phyloP scores from a whole-genome alignment of 1,140 invertebrate species.

The Oryctes rhinoceros region DNA sequence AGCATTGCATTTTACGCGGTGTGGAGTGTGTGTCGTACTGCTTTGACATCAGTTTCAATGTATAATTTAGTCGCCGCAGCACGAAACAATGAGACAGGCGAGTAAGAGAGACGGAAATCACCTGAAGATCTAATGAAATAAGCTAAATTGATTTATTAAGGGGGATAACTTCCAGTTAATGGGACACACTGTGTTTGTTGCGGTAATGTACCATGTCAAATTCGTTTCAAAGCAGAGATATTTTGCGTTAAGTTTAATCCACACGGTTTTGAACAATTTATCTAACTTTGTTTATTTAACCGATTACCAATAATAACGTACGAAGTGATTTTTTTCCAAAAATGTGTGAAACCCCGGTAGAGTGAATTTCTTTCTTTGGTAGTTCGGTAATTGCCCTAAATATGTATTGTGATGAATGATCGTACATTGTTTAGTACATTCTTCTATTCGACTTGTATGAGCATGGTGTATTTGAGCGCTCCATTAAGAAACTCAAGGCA shows the following conservation, averaged over 20 bases:
- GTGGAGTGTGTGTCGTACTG: background rate
- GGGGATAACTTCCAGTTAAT: background rate
- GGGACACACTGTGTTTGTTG: background rate
- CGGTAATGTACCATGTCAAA: background rate
- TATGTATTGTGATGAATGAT: no score
- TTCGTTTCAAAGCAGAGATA: background rate
- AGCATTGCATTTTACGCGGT: background rate
- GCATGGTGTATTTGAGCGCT: no score
- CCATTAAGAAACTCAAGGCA: no score
- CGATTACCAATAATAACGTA: no score
- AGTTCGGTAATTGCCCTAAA: no score
- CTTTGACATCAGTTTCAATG: conserved; percentile 19
- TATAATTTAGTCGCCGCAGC: background rate
- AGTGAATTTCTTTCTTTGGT: no score
- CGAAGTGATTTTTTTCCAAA: no score
- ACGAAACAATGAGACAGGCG: background rate
- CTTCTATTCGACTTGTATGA: no score
- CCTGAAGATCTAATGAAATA: background rate
- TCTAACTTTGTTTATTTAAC: no score
- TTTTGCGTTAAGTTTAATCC: background rate
- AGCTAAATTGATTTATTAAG: conserved; percentile 22
- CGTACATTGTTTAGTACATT: no score
- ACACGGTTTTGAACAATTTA: background rate
- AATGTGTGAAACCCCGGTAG: no score
- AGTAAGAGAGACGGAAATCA: background rate